Conservation (phyloP, 2,888 invertebrate species). For the Steinernema carpocapsae region DNA sequence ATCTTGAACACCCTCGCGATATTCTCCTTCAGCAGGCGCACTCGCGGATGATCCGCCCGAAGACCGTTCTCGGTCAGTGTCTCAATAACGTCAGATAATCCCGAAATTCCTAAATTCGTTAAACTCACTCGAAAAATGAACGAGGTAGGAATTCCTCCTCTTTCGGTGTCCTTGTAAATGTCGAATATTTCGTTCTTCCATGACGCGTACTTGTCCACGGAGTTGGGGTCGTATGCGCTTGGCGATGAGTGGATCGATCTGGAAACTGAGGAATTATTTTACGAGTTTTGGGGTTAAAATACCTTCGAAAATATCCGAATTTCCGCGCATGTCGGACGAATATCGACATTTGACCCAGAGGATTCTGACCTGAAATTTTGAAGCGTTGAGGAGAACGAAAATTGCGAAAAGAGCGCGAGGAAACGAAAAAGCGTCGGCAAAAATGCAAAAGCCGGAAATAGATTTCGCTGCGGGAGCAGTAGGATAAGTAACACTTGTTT, state of each 20-base stretch:
- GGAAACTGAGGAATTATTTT: too few relatives aligned
- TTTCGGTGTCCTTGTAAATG: conserved; percentile 11
- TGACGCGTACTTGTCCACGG: conserved; percentile 13
- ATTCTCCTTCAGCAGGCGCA: neutral
- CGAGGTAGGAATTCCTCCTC: neutral
- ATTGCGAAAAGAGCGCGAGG: too few relatives aligned
- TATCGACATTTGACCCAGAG: too few relatives aligned
- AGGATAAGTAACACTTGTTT: too few relatives aligned
- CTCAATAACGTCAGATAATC: neutral
- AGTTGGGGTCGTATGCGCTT: neutral
- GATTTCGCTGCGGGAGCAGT: too few relatives aligned
- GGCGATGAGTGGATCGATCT: neutral
- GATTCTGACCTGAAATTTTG: too few relatives aligned
- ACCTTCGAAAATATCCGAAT: too few relatives aligned
- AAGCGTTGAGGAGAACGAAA: too few relatives aligned
- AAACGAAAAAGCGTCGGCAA: too few relatives aligned
- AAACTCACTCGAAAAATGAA: conserved; percentile 20
- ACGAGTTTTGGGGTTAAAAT: too few relatives aligned
- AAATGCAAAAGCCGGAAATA: too few relatives aligned
- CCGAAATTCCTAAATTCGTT: neutral
- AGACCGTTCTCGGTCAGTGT: conserved; percentile 5
- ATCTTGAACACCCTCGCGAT: neutral
- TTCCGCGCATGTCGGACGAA: too few relatives aligned
- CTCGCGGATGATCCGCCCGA: neutral
- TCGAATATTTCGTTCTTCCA: conserved; percentile 27